Conservation (phyloP, 2,797 vertebrate species). For the Neosilurus mollespiculum region DNA sequence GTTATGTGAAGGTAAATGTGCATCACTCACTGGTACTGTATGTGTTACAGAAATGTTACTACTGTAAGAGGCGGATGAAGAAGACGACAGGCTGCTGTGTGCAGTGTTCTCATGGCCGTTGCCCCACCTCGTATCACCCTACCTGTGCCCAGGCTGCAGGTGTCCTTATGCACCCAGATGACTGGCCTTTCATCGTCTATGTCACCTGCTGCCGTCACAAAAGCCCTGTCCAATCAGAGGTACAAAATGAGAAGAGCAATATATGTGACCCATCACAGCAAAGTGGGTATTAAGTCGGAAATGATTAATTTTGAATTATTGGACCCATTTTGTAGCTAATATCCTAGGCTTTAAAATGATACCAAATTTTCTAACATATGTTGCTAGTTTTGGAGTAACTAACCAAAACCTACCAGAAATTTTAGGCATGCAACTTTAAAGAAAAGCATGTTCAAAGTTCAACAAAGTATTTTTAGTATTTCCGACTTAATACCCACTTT, state of each 20-base stretch:
- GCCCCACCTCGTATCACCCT: slow-evolving; percentile 95
- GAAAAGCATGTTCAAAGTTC: no score
- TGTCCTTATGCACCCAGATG: slow-evolving; percentile 90
- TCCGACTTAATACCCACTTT: no score
- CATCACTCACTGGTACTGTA: neutral
- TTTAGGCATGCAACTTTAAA: no score
- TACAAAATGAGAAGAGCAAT: slow-evolving; percentile 35
- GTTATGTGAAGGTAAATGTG: neutral
- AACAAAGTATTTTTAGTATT: no score
- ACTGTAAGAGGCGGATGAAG: slow-evolving; percentile 91
- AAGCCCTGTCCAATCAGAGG: slow-evolving; percentile 74
- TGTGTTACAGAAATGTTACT: slow-evolving; percentile 86
- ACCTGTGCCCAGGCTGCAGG: slow-evolving; percentile 92
- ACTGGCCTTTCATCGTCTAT: slow-evolving; percentile 95
- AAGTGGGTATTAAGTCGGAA: no score
- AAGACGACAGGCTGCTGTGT: slow-evolving; percentile 88
- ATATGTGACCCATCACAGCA: neutral
- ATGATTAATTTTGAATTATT: no score
- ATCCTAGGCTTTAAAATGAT: no score
- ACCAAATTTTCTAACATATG: no score
- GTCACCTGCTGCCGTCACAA: slow-evolving; percentile 95
- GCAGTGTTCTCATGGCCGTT: slow-evolving; percentile 92
- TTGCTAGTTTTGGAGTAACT: no score
- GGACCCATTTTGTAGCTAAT: no score
- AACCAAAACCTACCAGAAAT: no score